Evolutionary conservation across 2,888 invertebrate species (phyloP).

Genomic region (Syrphus vitripennis): DNA sequence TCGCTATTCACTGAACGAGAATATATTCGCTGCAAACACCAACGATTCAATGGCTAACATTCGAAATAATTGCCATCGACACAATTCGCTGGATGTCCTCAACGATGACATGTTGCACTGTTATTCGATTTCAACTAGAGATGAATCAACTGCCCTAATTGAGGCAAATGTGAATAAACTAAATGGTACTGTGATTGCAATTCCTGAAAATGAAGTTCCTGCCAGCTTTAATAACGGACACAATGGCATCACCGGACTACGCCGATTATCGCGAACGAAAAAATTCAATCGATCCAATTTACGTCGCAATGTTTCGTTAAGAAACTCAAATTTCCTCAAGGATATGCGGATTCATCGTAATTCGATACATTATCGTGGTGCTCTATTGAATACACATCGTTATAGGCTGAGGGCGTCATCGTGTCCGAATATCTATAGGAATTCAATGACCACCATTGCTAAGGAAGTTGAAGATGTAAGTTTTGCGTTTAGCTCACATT

Average conservation of each 20-base stretch:
- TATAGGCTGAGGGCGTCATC: slow-evolving; percentile 93
- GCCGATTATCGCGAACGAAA: slow-evolving; percentile 77
- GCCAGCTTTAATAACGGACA: neutral
- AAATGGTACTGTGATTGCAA: slow-evolving; percentile 75
- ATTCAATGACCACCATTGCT: slow-evolving; percentile 93
- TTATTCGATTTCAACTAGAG: slow-evolving; percentile 74
- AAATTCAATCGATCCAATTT: slow-evolving; percentile 78
- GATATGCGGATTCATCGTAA: slow-evolving; percentile 87
- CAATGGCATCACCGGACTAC: slow-evolving; percentile 76
- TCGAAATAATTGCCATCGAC: slow-evolving; percentile 75
- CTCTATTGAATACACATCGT: slow-evolving; percentile 90
- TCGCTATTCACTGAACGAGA: slow-evolving; percentile 80
- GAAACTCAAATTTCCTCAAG: slow-evolving; percentile 86
- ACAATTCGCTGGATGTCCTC: slow-evolving; percentile 79
- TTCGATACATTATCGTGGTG: slow-evolving; percentile 92
- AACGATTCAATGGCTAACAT: slow-evolving; percentile 75
- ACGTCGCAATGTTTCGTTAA: slow-evolving; percentile 78
- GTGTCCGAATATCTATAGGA: slow-evolving; percentile 94
- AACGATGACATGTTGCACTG: slow-evolving; percentile 75
- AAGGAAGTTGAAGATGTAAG: slow-evolving; percentile 89
- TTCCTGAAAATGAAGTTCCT: slow-evolving; percentile 75
- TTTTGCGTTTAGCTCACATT: slow-evolving; percentile 35
- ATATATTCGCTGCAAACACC: slow-evolving; percentile 76
- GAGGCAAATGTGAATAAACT: slow-evolving; percentile 74
- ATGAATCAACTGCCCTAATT: slow-evolving; percentile 75